phyloP scores from a whole-genome alignment of 2,113 vertebrate species.

The Sminthopsis crassicaudata region DNA sequence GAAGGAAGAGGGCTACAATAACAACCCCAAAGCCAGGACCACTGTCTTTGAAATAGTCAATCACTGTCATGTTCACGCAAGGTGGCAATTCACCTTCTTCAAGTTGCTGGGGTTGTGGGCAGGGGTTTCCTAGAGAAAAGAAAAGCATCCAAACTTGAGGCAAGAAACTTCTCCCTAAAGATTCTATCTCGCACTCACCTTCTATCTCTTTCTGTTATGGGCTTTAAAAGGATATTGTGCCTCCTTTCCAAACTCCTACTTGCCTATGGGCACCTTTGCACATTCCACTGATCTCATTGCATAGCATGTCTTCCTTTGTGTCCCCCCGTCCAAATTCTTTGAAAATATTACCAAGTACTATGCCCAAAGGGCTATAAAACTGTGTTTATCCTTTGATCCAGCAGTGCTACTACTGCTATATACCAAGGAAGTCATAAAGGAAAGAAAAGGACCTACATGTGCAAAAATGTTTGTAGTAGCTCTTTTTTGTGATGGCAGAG shows the following conservation, averaged over 20 bases:
- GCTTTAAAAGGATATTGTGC: neutral
- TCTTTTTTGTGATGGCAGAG: no score
- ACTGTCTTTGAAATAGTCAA: conserved; percentile 92
- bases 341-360: no score
- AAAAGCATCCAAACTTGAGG: conserved; percentile 18
- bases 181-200: neutral
- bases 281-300: neutral
- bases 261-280: neutral
- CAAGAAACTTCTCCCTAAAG: neutral
- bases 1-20: conserved; percentile 87
- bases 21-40: conserved; percentile 88
- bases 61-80: conserved; percentile 85
- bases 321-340: neutral
- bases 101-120: conserved; percentile 90
- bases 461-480: no score
- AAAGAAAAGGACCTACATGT: no score
- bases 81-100: conserved; percentile 80
- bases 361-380: no score
- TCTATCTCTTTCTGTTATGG: neutral
- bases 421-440: no score
- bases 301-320: neutral
- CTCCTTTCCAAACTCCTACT: neutral
- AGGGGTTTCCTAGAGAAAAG: conserved; percentile 86
- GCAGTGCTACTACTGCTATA: no score
- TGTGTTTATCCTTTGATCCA: no score